Conservation (phyloP, 2,113 vertebrate species). For the Leptocoma aspasia region DNA sequence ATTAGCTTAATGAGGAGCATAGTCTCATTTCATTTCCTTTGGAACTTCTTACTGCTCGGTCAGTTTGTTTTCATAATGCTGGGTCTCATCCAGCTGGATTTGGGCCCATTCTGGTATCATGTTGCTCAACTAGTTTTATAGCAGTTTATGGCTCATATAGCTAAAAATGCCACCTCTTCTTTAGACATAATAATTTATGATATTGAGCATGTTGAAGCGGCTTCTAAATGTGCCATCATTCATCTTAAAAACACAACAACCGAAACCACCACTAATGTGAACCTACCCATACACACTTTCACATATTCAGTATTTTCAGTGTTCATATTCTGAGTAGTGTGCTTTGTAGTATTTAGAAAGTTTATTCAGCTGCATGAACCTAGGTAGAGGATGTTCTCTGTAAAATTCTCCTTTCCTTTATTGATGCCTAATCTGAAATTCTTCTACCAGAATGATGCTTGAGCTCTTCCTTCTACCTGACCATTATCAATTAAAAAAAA, state of each 20-base stretch:
- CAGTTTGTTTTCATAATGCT: conserved; percentile 20
- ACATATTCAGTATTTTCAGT: not conserved
- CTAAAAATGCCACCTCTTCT: not conserved
- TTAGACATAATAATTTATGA: not conserved
- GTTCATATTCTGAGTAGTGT: not conserved
- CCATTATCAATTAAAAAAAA: not conserved
- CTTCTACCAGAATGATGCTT: not conserved
- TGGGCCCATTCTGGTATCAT: not conserved
- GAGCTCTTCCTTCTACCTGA: not conserved
- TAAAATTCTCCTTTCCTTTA: not conserved
- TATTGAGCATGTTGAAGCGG: not conserved
- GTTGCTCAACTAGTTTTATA: not conserved
- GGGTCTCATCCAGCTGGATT: conserved; percentile 19
- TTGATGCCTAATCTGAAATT: not conserved
- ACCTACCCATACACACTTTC: not conserved
- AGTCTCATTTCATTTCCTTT: conserved; percentile 21
- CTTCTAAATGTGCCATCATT: not conserved
- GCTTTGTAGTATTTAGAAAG: not conserved
- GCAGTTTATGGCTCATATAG: not conserved
- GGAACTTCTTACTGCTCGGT: not conserved
- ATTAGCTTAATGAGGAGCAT: conserved; percentile 24
- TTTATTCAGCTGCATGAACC: not conserved
- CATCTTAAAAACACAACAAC: not conserved
- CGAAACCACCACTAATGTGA: not conserved
- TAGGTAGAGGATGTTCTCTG: not conserved